Percentiles rank a stretch among this genome's conserved stretches.
phyloP scores from a whole-genome alignment of 2,113 vertebrate species.

The Junco hyemalis region DNA sequence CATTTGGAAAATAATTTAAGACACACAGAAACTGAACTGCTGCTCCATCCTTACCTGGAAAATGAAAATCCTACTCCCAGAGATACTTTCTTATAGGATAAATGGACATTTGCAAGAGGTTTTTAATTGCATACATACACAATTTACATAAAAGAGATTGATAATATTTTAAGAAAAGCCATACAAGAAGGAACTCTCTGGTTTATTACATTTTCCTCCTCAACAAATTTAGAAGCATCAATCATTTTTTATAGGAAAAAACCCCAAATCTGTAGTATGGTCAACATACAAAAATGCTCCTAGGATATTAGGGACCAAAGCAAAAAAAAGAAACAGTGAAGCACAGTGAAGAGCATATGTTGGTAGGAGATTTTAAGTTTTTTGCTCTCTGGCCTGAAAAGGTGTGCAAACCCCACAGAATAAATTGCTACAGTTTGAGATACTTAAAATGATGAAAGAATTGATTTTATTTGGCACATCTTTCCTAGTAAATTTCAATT shows the following conservation, averaged over 20 bases:
- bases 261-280: accelerated
- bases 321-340: background rate
- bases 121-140: background rate
- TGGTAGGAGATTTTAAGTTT: background rate
- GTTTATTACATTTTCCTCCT: background rate
- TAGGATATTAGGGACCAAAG: background rate
- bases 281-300: background rate
- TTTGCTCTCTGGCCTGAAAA: background rate
- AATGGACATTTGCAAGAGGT: background rate
- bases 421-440: background rate
- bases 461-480: background rate
- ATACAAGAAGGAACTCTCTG: background rate
- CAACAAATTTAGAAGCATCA: background rate
- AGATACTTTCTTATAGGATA: background rate
- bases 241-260: background rate
- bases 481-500: background rate
- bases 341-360: background rate
- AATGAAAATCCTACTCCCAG: slow-evolving; percentile 14
- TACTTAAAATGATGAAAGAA: background rate
- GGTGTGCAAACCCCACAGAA: background rate
- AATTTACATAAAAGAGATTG: background rate
- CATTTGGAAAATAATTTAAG: slow-evolving; percentile 39
- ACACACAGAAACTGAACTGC: slow-evolving; percentile 4
- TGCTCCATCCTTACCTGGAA: background rate
- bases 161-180: background rate